Base-by-base conservation (phyloP, 2,797 vertebrate genomes). In the Oreochromis grahami region DNA sequence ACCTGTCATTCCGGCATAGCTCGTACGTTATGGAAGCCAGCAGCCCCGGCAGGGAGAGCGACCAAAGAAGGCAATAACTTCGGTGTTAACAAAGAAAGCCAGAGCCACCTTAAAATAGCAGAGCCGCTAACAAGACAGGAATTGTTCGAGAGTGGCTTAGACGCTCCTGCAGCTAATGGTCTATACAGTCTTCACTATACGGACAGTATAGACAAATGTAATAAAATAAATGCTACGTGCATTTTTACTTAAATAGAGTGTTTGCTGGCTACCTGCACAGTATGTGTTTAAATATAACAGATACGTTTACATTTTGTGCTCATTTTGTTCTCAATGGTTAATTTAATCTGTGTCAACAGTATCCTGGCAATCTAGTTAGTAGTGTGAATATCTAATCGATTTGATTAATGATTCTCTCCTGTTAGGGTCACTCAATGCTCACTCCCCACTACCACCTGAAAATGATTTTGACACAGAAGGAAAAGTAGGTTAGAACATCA, bases 31-130 rank as follows among this genome's bases (percentile, higher is more conserved):
- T 88, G 84, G 87, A 88, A 92, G 86, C 89, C 90, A 88, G 86
- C 84, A 85, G 85, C 86, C 72, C 81, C 58, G 85, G 84, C 87
- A 82, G 79, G 51, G 86, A 89, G 87, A 90, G 89, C 82, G 82
- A 90, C 92, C 93, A 94, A 92, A 94, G 88, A 93, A 93, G 92
- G 93, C 78, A 92, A 92, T 85, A 88, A 89, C 86, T 92, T 68
- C 21, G 79, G 86, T 86, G 89, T 81, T 80, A 85, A 87, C 86
- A 88, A 86, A 93, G 88, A 89, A n/a, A 81, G 80, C 88, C 56
- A 8, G 80, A 58, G 88, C 77, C 78, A 10, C 83, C 89, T 81
- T 90, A 85, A 90, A 93, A 93, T 91, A 91, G 87, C 91, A 74
- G 82, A 86, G 86, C 34, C 53, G 34, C 84, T 87, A 86, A 78